Percentiles rank a stretch among this genome's conserved stretches.
Conservation (phyloP, 2,888 invertebrate species). For the Polydesmus complanatus region DNA sequence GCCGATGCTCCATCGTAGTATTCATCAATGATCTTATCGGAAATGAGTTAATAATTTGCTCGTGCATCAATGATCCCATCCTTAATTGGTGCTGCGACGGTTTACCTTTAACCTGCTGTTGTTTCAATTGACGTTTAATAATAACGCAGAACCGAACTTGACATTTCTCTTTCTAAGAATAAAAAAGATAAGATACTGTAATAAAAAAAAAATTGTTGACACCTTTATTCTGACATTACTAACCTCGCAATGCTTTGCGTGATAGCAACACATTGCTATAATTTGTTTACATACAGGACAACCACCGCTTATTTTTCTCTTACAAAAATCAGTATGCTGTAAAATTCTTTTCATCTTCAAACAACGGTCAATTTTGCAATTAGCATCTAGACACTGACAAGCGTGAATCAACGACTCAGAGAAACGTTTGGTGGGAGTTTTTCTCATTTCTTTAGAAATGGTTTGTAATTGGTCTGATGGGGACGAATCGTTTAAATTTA, state of each 20-base stretch:
- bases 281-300: slow-evolving; percentile 99
- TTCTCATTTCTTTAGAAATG: slow-evolving; percentile 77
- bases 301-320: slow-evolving; percentile 85
- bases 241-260: slow-evolving; percentile 86
- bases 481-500: slow-evolving; percentile 84
- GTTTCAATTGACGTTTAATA: slow-evolving; percentile 49
- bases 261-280: slow-evolving; percentile 95
- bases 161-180: slow-evolving; percentile 66
- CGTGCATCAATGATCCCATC: slow-evolving; percentile 21
- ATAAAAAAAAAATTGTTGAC: no score
- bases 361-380: slow-evolving; percentile 92
- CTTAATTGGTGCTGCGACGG: slow-evolving; percentile 17
- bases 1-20: slow-evolving; percentile 22
- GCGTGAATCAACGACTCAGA: slow-evolving; percentile 90
- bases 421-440: slow-evolving; percentile 81
- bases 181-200: no score
- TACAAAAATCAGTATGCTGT: slow-evolving; percentile 94
- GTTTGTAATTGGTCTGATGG: slow-evolving; percentile 68
- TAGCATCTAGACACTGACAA: slow-evolving; percentile 94
- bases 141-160: slow-evolving; percentile 97
- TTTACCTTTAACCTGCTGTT: slow-evolving; percentile 23
- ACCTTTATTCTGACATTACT: no score
- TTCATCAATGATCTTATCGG: no score
- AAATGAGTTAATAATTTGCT: no score
- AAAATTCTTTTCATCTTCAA: slow-evolving; percentile 99